Percentiles rank a stretch among this genome's conserved stretches.
Conservation (phyloP, 2,888 invertebrate genomes). For the Leucoptera coffeella region DNA sequence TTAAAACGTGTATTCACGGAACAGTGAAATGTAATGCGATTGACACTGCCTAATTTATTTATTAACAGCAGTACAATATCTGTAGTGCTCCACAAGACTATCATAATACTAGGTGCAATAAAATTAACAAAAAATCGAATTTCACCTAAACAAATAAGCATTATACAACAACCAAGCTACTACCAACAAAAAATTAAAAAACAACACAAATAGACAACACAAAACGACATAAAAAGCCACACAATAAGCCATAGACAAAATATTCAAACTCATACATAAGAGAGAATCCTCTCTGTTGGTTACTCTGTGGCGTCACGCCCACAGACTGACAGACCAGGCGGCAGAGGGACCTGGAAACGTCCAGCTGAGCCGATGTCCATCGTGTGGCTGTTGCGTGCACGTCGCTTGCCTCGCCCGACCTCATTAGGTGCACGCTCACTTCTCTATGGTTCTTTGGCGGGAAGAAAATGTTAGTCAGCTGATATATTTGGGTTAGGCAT, state of each 20-base stretch:
- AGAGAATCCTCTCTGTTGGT: slow-evolving; percentile 70
- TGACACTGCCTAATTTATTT: no score
- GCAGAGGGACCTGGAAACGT: slow-evolving; percentile 71
- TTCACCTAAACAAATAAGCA: no score
- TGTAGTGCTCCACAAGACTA: no score
- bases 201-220: slow-evolving; percentile 1
- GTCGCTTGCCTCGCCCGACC: slow-evolving; percentile 22
- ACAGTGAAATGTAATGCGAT: no score
- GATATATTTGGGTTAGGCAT: no score
- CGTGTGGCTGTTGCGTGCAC: slow-evolving; percentile 78
- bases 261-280: slow-evolving; percentile 56
- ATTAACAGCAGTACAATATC: no score
- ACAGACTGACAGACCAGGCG: slow-evolving; percentile 66
- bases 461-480: neutral
- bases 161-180: slow-evolving; percentile 3
- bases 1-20: no score
- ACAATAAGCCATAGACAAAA: no score
- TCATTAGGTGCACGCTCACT: slow-evolving; percentile 75
- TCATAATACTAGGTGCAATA: no score
- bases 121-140: no score
- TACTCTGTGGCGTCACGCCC: slow-evolving; percentile 60
- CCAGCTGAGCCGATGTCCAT: slow-evolving; percentile 76
- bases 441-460: slow-evolving; percentile 69
- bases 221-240: slow-evolving; percentile 3
- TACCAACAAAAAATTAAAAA: slow-evolving; percentile 6